Base-by-base conservation (phyloP, 2,888 invertebrate genomes). In the Neoscelio sp. region DNA sequence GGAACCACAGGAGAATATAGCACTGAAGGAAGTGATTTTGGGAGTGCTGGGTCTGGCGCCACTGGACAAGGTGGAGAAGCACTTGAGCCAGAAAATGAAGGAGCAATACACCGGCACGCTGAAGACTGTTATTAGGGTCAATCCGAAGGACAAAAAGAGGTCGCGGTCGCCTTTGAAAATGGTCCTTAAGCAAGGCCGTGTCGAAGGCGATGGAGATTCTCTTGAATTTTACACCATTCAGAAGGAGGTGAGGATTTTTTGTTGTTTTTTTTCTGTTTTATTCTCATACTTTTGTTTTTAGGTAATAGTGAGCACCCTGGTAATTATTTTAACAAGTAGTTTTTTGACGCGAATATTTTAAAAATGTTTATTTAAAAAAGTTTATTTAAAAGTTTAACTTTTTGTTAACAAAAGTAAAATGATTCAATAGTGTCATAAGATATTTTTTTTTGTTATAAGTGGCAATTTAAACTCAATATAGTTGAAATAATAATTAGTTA, bases 101-200 rank as follows among this genome's bases (percentile, higher is more conserved):
- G 93, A 93, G 68, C 12, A 93, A 83, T 96, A 95, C 85, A 95
- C 96, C 1, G 96, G 96, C 33, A 96, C 96, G 0, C 89, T 96
- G 80, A 96, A 96, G 88, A 96, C 96, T 83, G 95, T 96, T 84
- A 96, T 96, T 84, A 95, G 96, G 90, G 91, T 96, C 80, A 85
- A 74, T n/a, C 84, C 87, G 15, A 89, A 89, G 77, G 88, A 89
- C 44, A 88, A 92, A 89, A 94, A 93, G 81, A 90, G 91, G 28
- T 93, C 93, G 58, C 92, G 95, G 80, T 94, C 93, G 78, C 94
- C 95, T 0, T 89, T 96, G 82, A 96, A 96, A 91, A 95, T 95
- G 94, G 95, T 95, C 75, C 93, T 96, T 85, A 94, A 94, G 87
- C 91, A 92, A 82, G 89, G 94, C 44, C 92, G 93, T 0, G 93